These are phyloP conservation scores for Talpa occidentalis DNA, from an alignment of 2,113 vertebrate species.

Conservation along the genomic window DNA sequence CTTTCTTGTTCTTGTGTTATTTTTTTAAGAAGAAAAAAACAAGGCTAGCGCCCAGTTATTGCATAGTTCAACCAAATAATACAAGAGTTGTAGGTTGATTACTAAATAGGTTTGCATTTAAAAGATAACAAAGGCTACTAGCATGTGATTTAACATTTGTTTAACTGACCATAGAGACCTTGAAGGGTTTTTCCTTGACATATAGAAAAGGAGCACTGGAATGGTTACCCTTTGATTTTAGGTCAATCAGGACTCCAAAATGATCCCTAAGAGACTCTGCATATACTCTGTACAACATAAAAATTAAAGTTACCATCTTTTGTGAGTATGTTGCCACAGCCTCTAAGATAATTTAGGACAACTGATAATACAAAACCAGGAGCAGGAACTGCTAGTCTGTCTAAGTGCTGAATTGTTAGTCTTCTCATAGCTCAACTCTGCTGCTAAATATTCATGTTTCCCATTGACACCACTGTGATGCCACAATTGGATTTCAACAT, in stretches of 20 bases:
- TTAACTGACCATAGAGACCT: neutral
- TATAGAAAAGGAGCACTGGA: neutral
- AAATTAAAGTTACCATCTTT: slow-evolving; percentile 3
- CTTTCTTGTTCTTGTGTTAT: slow-evolving; percentile 58
- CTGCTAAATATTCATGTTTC: neutral
- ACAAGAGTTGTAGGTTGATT: slow-evolving; percentile 21
- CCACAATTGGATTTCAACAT: neutral
- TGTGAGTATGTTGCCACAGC: neutral
- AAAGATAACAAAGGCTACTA: slow-evolving; percentile 63
- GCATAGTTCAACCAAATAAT: slow-evolving; percentile 63
- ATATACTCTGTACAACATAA: slow-evolving; percentile 15
- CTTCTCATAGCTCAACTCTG: neutral
- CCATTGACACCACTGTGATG: neutral
- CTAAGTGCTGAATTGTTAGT: neutral
- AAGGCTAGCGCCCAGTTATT: slow-evolving; percentile 54
- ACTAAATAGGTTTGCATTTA: slow-evolving; percentile 63
- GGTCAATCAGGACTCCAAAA: slow-evolving; percentile 64
- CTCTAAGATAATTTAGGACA: neutral
- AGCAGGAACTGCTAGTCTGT: neutral
- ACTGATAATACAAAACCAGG: neutral
- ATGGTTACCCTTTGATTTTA: slow-evolving; percentile 62
- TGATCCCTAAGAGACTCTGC: slow-evolving; percentile 17
- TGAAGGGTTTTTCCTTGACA: slow-evolving; percentile 46
- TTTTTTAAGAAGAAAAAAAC: slow-evolving; percentile 38
- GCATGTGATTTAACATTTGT: slow-evolving; percentile 57